A percentile compares a stretch with the other conserved stretches of the same genome.
Evolutionary conservation across 1,140 invertebrate species (phyloP).

Genomic region (Drosophila nebulosa): DNA sequence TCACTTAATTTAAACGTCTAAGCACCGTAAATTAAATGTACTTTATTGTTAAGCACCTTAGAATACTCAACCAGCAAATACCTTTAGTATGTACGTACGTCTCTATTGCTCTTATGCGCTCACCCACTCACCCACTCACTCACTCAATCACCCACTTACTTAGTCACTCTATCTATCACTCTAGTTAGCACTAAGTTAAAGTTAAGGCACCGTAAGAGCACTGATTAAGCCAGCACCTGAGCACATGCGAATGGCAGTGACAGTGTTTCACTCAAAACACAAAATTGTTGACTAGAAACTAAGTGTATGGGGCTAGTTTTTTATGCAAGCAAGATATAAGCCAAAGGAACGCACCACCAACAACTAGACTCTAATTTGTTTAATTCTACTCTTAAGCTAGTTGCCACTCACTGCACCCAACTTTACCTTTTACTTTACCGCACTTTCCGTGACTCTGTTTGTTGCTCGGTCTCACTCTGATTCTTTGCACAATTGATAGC

Average conservation of each 20-base stretch:
- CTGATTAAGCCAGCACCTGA: conserved; percentile 24
- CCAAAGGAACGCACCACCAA: conserved; percentile 31
- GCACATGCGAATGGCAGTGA: neutral
- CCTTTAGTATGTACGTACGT: conserved; percentile 36
- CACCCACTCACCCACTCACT: neutral
- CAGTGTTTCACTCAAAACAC: neutral
- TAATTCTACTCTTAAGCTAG: conserved; percentile 21
- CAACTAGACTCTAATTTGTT: conserved; percentile 20
- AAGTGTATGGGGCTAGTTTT: neutral
- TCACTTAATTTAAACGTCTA: conserved; percentile 48
- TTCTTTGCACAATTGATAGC: conserved; percentile 2
- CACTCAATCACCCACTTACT: neutral
- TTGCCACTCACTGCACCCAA: conserved; percentile 56
- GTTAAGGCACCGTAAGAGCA: conserved; percentile 51
- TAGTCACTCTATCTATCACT: conserved; percentile 7
- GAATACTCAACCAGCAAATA: neutral
- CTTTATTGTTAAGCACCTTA: conserved; percentile 64
- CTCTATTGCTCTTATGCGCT: conserved; percentile 21
- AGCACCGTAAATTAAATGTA: conserved; percentile 67
- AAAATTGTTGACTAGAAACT: neutral
- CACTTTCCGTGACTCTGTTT: conserved; percentile 6
- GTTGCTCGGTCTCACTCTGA: conserved; percentile 17
- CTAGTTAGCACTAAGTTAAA: conserved; percentile 53
- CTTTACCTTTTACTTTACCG: conserved; percentile 12
- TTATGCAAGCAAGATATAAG: neutral